Conservation (phyloP, 1,140 invertebrate genomes). For the Drosophila nasuta region DNA sequence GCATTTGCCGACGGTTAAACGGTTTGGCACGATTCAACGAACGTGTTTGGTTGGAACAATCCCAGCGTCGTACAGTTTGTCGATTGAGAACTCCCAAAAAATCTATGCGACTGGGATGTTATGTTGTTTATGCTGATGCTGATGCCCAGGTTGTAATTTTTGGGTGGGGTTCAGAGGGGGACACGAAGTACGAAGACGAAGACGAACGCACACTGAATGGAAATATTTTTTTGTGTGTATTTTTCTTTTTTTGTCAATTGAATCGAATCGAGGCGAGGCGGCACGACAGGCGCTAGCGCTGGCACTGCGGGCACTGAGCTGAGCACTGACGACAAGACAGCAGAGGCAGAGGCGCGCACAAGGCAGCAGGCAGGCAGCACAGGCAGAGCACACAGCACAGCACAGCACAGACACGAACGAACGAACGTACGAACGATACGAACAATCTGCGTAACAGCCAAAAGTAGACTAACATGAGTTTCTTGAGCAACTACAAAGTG, state of each 20-base stretch:
- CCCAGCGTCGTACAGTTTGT: slow-evolving; percentile 34
- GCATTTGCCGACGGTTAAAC: slow-evolving; percentile 50
- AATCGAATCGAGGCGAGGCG: slow-evolving; percentile 25
- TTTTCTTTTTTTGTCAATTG: too few relatives aligned
- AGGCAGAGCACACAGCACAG: not conserved
- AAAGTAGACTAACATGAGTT: slow-evolving; percentile 85
- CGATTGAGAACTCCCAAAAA: slow-evolving; percentile 15
- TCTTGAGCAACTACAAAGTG: slow-evolving; percentile 85
- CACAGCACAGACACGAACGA: slow-evolving; percentile 32
- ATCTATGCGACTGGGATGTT: slow-evolving; percentile 28
- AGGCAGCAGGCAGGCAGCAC: not conserved
- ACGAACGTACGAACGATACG: slow-evolving; percentile 58
- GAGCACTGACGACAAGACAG: slow-evolving; percentile 29
- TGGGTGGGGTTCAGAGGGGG: not conserved
- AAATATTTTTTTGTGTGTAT: too few relatives aligned
- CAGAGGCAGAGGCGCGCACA: slow-evolving; percentile 21
- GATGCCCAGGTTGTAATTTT: slow-evolving; percentile 15
- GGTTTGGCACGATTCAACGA: slow-evolving; percentile 4
- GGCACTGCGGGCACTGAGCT: slow-evolving; percentile 42
- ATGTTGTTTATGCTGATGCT: slow-evolving; percentile 25
- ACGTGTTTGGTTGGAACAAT: slow-evolving; percentile 15
- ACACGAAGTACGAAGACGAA: slow-evolving; percentile 4
- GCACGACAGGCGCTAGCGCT: slow-evolving; percentile 45
- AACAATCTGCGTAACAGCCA: slow-evolving; percentile 85
- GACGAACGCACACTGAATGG: not conserved